A percentile compares a stretch with the other conserved stretches of the same genome.
These are phyloP conservation scores for Pogonognathellus flavescens DNA, from an alignment of 1,140 invertebrate genomes.

Conservation along the genomic window DNA sequence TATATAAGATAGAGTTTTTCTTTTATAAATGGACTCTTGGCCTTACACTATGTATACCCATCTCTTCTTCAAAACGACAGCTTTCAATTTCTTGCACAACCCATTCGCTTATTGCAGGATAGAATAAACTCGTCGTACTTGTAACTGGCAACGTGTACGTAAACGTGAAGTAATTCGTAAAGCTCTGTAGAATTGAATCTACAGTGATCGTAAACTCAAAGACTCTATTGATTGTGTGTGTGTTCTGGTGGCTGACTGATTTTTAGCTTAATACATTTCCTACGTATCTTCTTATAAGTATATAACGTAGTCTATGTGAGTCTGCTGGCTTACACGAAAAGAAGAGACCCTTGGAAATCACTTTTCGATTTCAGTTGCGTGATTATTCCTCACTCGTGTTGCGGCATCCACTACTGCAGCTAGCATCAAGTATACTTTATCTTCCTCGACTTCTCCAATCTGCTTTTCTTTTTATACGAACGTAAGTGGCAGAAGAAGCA, in stretches of 20 bases:
- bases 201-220: too few species aligned
- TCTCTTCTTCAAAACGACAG: too few species aligned
- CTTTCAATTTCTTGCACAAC: too few species aligned
- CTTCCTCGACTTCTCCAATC: not conserved
- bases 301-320: not conserved
- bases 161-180: too few species aligned
- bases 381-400: constrained; percentile 9
- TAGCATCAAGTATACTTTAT: not conserved
- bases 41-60: not conserved
- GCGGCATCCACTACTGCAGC: not conserved
- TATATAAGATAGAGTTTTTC: constrained; percentile 4
- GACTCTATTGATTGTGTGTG: too few species aligned
- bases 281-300: not conserved
- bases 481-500: too few species aligned
- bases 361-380: constrained; percentile 9
- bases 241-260: too few species aligned
- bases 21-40: not conserved
- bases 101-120: too few species aligned
- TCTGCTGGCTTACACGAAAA: not conserved
- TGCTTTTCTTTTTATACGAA: not conserved
- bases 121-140: too few species aligned
- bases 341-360: constrained; percentile 3
- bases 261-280: too few species aligned
- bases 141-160: too few species aligned
- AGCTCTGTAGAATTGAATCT: too few species aligned